phyloP scores from a whole-genome alignment of 1,140 invertebrate species.

The Trichonephila clavipes region DNA sequence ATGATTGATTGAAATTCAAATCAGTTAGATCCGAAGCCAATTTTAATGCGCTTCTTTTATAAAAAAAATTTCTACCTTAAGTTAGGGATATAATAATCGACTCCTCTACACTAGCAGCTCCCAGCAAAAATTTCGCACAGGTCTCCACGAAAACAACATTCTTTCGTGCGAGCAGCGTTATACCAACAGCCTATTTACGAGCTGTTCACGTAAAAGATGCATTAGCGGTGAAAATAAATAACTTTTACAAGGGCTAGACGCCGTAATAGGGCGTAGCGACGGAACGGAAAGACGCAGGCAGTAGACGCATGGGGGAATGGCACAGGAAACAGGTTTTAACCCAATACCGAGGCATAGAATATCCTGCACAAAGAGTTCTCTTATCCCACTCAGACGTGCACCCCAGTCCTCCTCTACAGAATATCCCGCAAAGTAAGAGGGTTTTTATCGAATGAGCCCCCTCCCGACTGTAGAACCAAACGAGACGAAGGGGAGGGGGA shows the following conservation, averaged over 20 bases:
- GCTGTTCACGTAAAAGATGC: slow-evolving; percentile 32
- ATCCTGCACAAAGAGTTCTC: slow-evolving; percentile 16
- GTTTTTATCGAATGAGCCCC: not conserved
- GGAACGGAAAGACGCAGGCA: slow-evolving; percentile 10
- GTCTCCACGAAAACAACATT: slow-evolving; percentile 29
- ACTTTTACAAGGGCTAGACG: slow-evolving; percentile 41
- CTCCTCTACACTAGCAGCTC: not conserved
- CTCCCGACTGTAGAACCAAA: not conserved
- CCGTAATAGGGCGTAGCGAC: slow-evolving; percentile 41
- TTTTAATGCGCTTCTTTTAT: too few species aligned
- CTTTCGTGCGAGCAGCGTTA: slow-evolving; percentile 16
- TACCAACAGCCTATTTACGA: slow-evolving; percentile 34
- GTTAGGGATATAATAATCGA: not conserved
- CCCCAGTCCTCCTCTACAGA: not conserved
- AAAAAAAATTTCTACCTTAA: too few species aligned
- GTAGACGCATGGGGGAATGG: not conserved
- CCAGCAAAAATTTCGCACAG: not conserved
- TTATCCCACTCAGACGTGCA: slow-evolving; percentile 16
- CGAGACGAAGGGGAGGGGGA: not conserved
- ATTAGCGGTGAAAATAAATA: slow-evolving; percentile 55
- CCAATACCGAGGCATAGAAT: slow-evolving; percentile 37
- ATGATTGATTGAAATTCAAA: too few species aligned
- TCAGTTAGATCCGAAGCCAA: too few species aligned
- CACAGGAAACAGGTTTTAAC: slow-evolving; percentile 51
- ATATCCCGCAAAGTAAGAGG: slow-evolving; percentile 6